These are phyloP conservation scores for Acanthaster planci DNA, from an alignment of 35 echinoderm and acorn worm species.

Conservation along the genomic window DNA sequence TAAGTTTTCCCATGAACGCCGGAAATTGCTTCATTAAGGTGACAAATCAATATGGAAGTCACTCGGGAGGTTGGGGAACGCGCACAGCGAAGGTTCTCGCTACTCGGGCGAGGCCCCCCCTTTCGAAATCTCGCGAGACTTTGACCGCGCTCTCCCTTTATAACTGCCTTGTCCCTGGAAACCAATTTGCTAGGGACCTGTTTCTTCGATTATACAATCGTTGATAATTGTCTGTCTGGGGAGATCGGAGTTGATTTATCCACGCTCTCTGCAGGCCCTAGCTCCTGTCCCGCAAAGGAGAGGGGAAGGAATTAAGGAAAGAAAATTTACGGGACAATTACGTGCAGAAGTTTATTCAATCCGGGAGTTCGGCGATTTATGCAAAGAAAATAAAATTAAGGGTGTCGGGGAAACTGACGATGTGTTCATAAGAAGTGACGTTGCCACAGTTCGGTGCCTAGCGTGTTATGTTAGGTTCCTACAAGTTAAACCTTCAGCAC, in stretches of 20 bases:
- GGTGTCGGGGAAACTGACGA: not conserved
- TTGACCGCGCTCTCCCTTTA: not conserved
- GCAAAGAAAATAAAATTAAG: constrained; percentile 19
- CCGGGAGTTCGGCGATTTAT: not conserved
- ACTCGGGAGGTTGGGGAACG: not conserved
- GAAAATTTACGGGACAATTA: constrained; percentile 5
- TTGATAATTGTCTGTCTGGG: not conserved
- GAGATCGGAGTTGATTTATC: not conserved
- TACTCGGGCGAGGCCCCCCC: not conserved
- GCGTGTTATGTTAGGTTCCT: constrained; percentile 17
- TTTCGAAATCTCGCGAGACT: not conserved
- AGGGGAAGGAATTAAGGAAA: too few relatives aligned
- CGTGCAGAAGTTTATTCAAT: not conserved
- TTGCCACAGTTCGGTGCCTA: not conserved
- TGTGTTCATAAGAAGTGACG: not conserved
- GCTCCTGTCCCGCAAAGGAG: too few relatives aligned
- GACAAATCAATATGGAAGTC: constrained; percentile 19
- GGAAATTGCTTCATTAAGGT: constrained; percentile 26
- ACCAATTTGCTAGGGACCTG: constrained; percentile 12
- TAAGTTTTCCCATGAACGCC: constrained; percentile 21
- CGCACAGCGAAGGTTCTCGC: not conserved
- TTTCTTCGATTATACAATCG: constrained; percentile 1
- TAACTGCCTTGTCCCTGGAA: not conserved
- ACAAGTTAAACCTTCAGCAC: not conserved
- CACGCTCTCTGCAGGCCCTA: not conserved